Base-by-base conservation (phyloP, 2,797 vertebrate genomes). In the Poeciliopsis gracilis region DNA sequence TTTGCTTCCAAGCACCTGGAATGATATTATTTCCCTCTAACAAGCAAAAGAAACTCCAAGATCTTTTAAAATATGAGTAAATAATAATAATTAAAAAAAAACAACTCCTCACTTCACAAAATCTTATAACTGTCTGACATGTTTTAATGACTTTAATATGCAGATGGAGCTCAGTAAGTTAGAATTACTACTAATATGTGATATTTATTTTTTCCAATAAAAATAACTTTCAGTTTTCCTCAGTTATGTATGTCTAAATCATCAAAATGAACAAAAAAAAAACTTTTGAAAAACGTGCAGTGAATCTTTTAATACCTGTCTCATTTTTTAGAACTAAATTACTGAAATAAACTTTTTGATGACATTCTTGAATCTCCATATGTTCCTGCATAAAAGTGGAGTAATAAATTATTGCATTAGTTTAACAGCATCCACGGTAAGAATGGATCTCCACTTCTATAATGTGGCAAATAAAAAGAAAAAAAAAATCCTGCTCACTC, bases 401-500 rank as follows among this genome's bases (percentile, higher is more conserved):
- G 16, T 9, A 33, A 25, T 67, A 25, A 12, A 41, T 67, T 12
- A 66, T 16, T 43, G 12, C 20, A n/a, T 30, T 2, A 16, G 2
- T 71, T 71, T 28, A 16, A 45, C 41, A 30, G 15, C 3, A 71
- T 18, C 41, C 38, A 69, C 20, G 5, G 2, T n/a, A 15, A 69
- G 38, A 41, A 67, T 25, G 20, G 36, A 43, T 45, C 41, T 45
- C 25, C 15, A 18, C 70, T 80, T 73, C 71, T 63, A 78, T 57
- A 79, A 80, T 80, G 78, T 73, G 72, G 81, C 81, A 86, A 67
- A 77, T 66, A 1, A 55, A 55, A 78, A 82, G 82, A 41, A 28
- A 30, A 2, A 30, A 36, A 36, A 82, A 81, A 82, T 73, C 78
- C 77, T 66, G 87, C 86, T 85, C 83, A 49, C 75, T 72, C 28